Percentiles rank a stretch among this genome's conserved stretches.
These are phyloP conservation scores for Leptobrachium leishanense DNA, from an alignment of 2,113 vertebrate species.

Conservation along the genomic window DNA sequence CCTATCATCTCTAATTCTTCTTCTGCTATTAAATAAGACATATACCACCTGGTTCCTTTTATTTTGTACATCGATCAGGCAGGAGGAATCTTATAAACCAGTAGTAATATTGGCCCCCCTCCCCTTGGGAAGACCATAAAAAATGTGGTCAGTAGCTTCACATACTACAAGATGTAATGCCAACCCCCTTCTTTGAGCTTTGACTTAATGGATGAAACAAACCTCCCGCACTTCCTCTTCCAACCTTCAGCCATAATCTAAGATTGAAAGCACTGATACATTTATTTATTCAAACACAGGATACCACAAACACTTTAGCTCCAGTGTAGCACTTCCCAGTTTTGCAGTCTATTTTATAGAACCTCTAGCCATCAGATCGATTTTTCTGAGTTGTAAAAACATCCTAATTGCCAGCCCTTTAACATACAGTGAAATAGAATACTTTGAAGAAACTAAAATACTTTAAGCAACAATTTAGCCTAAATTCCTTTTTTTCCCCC, in stretches of 20 bases:
- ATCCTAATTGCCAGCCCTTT: not conserved
- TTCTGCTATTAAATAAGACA: not conserved
- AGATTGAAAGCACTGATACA: not conserved
- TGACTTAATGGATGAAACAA: not conserved
- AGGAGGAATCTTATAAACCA: conserved; percentile 20
- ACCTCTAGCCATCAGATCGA: not conserved
- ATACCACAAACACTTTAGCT: not conserved
- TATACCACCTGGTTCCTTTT: conserved; percentile 33
- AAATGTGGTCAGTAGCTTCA: not conserved
- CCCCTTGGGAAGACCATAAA: conserved; percentile 8
- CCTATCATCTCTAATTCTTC: conserved; percentile 9
- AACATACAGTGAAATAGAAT: not conserved
- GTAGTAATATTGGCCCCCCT: not conserved
- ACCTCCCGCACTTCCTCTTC: not conserved
- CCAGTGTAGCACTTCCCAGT: not conserved
- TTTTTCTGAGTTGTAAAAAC: too few relatives aligned
- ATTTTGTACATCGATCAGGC: conserved; percentile 5
- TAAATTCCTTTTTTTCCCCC: not conserved
- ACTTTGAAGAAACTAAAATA: not conserved
- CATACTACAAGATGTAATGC: not conserved
- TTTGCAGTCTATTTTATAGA: not conserved
- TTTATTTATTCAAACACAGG: not conserved
- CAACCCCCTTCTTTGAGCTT: not conserved
- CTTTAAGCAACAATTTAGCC: not conserved
- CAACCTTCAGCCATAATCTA: too few relatives aligned